Conservation (phyloP, 2,888 invertebrate genomes). For the Mermis nigrescens region DNA sequence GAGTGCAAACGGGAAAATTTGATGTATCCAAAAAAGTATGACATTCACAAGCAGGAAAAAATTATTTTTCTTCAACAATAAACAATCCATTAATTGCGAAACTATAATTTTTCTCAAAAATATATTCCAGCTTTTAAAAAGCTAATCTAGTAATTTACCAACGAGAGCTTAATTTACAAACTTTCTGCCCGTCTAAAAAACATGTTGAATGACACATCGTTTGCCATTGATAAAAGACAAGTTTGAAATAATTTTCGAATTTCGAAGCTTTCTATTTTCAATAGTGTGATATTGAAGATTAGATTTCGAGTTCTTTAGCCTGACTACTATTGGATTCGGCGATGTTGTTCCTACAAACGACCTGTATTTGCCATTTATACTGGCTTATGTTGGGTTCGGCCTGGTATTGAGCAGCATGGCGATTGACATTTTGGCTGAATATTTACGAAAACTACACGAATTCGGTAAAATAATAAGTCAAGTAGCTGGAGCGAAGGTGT, state of each 20-base stretch:
- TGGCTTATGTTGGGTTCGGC: neutral
- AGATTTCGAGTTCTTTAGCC: neutral
- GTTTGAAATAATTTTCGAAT: neutral
- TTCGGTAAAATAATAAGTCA: neutral
- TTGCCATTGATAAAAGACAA: too few relatives aligned
- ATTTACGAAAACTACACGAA: neutral
- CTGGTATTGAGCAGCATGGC: neutral
- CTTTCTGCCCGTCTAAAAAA: too few relatives aligned
- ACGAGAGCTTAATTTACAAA: too few relatives aligned
- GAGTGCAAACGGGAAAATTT: neutral
- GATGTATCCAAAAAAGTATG: neutral
- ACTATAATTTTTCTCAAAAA: too few relatives aligned
- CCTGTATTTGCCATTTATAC: neutral
- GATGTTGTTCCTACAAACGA: conserved; percentile 6
- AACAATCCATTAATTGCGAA: too few relatives aligned
- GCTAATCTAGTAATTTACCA: too few relatives aligned
- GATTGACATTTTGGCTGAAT: conserved; percentile 2
- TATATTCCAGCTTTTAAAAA: too few relatives aligned
- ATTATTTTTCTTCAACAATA: too few relatives aligned
- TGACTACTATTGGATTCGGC: conserved; percentile 7
- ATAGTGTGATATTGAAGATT: too few relatives aligned
- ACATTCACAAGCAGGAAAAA: too few relatives aligned
- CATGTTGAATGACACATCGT: too few relatives aligned
- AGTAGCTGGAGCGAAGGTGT: neutral
- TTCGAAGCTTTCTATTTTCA: too few relatives aligned